Base-by-base conservation (phyloP, 2,888 invertebrate species). In the Drosophila mercatorum region DNA sequence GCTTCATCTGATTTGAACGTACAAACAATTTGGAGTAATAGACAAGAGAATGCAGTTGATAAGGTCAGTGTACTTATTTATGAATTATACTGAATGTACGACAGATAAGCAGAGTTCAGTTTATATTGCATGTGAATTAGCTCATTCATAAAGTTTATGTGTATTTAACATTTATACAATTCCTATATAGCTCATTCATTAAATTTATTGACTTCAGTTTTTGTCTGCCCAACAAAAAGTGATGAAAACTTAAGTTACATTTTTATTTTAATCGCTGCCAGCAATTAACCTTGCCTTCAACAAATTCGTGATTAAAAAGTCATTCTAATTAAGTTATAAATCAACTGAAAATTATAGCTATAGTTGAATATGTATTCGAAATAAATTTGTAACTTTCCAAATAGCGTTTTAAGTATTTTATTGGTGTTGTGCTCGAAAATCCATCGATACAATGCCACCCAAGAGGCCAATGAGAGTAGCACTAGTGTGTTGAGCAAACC, bases 231-330 rank as follows among this genome's bases (percentile, higher is more conserved):
- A 36, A 52, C 38, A 12, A 34, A 52, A 38, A 12, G 22, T 7
- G 22, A 22, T 52, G 52, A 51, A 51, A 36, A 12, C 22, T 38
- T 52, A 22, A 22, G 36, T 52, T 34, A 34, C 17, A 26, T 38
- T 55, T 40, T 11, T 68, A 61, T 51, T 75, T 71, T 58, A 63
- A 72, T 76, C 72, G 60, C 60, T 72, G 75, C 46, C 76, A 64
- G 26, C 51, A 60, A 47, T 46, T 60, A 64, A 61, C 51, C 61
- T 69, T 55, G 43, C 38, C 12, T 34, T 47, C 38, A 40, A n/a
- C 28, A n/a, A 55, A 40, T 40, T 64, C 47, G 31, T 75, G 40
- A 57, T 63, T 57, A 64, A 58, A 60, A 28, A 40, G 28, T 52
- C 36, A 51, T 40, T 17, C 14, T 38, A 26, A 31, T 56, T 31